A percentile compares a stretch with the other conserved stretches of the same genome.
These are phyloP conservation scores for Atethmia centrago DNA, from an alignment of 2,888 invertebrate species.

Conservation along the genomic window DNA sequence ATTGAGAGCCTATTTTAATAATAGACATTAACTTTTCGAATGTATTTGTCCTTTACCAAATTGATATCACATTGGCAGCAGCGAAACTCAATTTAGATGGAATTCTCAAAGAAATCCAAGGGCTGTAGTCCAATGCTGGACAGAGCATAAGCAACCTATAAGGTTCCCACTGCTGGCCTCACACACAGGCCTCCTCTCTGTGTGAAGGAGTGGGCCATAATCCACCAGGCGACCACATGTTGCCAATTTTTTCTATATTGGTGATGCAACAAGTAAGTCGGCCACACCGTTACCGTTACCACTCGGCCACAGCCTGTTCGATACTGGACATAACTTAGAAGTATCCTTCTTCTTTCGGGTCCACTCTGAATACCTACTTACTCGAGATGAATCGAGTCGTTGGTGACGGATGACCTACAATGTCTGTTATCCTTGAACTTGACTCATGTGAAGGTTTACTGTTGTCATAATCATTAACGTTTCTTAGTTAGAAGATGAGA, in stretches of 20 bases:
- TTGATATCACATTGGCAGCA: conserved; percentile 16
- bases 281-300: too few relatives aligned
- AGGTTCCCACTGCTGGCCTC: too few relatives aligned
- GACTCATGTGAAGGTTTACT: not conserved
- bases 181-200: not conserved
- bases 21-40: not conserved
- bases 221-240: not conserved
- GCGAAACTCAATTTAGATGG: conserved; percentile 8
- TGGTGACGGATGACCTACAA: not conserved
- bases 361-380: too few relatives aligned
- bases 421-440: not conserved
- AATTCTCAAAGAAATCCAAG: not conserved
- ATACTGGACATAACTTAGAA: not conserved
- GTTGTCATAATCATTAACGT: not conserved
- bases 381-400: not conserved
- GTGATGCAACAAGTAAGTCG: not conserved
- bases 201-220: not conserved
- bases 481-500: not conserved
- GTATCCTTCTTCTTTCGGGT: too few relatives aligned
- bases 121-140: not conserved
- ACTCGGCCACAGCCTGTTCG: not conserved
- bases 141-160: not conserved
- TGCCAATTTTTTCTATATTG: too few relatives aligned
- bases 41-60: conserved; percentile 21
- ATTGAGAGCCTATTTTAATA: conserved; percentile 12